Evolutionary conservation across 1,140 invertebrate genomes (phyloP), one percentile per base, ranked within the genome.

Genomic region (Bombus waltoni): DNA sequence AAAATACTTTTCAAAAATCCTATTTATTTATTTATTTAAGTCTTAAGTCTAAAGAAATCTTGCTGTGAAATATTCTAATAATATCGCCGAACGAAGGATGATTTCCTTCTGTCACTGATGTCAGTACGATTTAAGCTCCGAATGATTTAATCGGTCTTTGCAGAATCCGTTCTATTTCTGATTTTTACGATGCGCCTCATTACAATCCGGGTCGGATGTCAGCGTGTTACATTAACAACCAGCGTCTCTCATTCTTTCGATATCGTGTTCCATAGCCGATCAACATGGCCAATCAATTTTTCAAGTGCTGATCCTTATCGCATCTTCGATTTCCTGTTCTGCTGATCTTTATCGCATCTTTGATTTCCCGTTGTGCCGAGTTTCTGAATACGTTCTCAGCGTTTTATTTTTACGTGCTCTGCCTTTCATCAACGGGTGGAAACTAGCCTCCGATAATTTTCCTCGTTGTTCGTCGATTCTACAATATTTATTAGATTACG

Each of bases 161-260:
- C n/a, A 42, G 44, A 59, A 38, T 18, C 62, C n/a, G 38, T 65
- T 74, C 81, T 88, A 88, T 88, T 85, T 88, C n/a, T 59, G 65
- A 76, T 70, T 88, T 88, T 85, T 88, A 81, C 81, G 76, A 79
- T 38, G 62, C 25, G 40, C 40, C 72, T 88, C 82, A 88, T 88
- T 83, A 68, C 74, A 53, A 42, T 40, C 53, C 57, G 8, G 42
- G 18, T 18, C 65, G 68, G 13, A 88, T 87, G 68, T 53, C 62
- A 74, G 44, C 66, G 65, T 8, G 40, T 82, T 47, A 38, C 32
- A 38, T 74, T 73, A 38, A 72, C 15, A 25, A 25, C 28, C 11
- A 13, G 2, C 25, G 18, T 47, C 11, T 47, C 32, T 42, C 28
- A 22, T 71, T 65, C 25, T 82, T 74, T 3, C 32, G 44, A 81